A percentile compares a stretch with the other conserved stretches of the same genome.
phyloP scores from a whole-genome alignment of 2,888 invertebrate genomes.

The Notodonta dromedarius region DNA sequence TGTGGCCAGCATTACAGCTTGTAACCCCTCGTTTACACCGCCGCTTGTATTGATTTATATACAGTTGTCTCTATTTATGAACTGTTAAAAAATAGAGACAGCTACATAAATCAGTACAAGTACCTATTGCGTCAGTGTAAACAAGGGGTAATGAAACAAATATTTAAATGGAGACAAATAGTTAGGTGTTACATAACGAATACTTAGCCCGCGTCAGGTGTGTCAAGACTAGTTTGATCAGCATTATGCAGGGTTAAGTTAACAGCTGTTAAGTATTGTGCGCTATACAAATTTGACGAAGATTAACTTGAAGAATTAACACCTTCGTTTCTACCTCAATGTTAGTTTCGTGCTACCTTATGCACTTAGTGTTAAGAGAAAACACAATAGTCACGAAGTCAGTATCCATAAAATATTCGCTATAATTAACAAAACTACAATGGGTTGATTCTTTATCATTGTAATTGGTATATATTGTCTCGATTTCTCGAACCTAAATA shows the following conservation, averaged over 20 bases:
- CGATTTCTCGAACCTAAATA: conserved; percentile 29
- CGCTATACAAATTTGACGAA: background rate
- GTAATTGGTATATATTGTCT: conserved; percentile 20
- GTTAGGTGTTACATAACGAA: background rate
- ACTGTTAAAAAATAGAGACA: too few relatives aligned
- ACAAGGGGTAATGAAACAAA: background rate
- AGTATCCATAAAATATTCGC: conserved; percentile 21
- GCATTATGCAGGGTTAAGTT: conserved; percentile 24
- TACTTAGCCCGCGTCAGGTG: background rate
- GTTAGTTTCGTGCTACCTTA: background rate
- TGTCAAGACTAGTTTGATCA: background rate
- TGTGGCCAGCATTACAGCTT: background rate
- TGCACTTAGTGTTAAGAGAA: conserved; percentile 14
- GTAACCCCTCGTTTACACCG: too few relatives aligned
- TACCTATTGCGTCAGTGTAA: too few relatives aligned
- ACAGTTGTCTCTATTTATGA: too few relatives aligned
- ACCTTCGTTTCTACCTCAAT: conserved; percentile 4
- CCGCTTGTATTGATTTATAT: too few relatives aligned
- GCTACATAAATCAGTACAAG: too few relatives aligned
- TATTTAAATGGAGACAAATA: background rate
- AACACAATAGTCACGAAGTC: conserved; percentile 18
- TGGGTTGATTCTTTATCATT: conserved; percentile 29
- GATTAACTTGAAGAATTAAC: conserved; percentile 27
- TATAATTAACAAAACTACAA: conserved; percentile 27
- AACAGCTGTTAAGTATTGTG: conserved; percentile 8